Conservation (phyloP, 2,113 vertebrate species). For the Motacilla tschutschensis region DNA sequence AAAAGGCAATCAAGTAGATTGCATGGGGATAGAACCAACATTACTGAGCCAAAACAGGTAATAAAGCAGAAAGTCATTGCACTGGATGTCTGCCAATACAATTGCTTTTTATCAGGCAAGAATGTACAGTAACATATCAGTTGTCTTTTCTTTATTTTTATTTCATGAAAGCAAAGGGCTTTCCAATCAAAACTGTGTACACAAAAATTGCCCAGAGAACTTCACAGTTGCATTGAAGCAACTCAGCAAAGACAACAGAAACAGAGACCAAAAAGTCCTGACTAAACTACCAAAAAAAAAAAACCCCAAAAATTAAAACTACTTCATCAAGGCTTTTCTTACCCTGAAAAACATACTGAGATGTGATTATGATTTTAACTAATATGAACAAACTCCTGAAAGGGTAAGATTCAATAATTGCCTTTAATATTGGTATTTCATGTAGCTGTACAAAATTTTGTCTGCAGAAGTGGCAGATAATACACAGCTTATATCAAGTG, state of each 20-base stretch:
- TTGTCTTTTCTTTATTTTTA: not conserved
- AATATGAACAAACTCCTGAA: not conserved
- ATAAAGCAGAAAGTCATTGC: not conserved
- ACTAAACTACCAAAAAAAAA: not conserved
- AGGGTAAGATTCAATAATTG: not conserved
- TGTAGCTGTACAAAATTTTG: not conserved
- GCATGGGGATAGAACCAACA: not conserved
- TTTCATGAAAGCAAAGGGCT: not conserved
- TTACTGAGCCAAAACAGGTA: not conserved
- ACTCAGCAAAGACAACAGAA: not conserved
- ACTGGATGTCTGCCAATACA: not conserved
- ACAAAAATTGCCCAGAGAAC: not conserved
- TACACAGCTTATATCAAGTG: not conserved
- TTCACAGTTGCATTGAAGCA: not conserved
- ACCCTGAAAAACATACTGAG: not conserved
- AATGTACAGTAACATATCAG: not conserved
- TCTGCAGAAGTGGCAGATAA: not conserved
- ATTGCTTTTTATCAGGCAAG: not conserved
- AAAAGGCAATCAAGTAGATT: not conserved
- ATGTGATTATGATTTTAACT: not conserved
- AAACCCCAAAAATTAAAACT: not conserved
- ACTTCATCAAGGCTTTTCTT: not conserved
- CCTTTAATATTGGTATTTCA: not conserved
- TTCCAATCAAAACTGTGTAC: not conserved
- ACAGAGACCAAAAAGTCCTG: not conserved